Conservation (phyloP, 1,140 invertebrate genomes). For the Eulimnadia texana region DNA sequence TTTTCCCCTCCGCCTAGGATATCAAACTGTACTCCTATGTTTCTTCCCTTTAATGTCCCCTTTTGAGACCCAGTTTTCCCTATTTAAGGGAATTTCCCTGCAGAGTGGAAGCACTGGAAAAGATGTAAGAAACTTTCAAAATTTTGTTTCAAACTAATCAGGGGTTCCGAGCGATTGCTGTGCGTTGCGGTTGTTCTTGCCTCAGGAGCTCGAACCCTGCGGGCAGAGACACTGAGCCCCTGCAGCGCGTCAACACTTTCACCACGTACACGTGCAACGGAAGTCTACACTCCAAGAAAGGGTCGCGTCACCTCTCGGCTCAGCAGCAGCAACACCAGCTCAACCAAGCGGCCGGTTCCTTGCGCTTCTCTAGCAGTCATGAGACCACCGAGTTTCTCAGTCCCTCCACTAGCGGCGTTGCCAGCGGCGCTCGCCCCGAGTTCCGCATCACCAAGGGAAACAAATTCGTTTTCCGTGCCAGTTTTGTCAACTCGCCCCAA, state of each 20-base stretch:
- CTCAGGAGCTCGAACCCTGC: not conserved
- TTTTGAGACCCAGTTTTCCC: no score
- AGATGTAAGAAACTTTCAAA: no score
- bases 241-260: not conserved
- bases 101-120: no score
- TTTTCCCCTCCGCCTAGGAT: no score
- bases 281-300: not conserved
- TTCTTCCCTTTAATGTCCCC: no score
- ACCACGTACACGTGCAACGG: not conserved
- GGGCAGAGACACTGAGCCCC: not conserved
- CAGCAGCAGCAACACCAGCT: no score
- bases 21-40: no score
- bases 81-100: no score
- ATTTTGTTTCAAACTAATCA: no score
- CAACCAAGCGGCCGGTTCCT: not conserved
- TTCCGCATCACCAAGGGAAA: not conserved
- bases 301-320: not conserved
- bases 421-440: not conserved
- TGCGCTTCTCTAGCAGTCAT: not conserved
- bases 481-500: not conserved
- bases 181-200: constrained; percentile 7
- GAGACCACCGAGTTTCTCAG: not conserved
- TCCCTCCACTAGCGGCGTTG: not conserved
- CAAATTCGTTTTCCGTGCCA: not conserved
- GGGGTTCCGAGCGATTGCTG: constrained; percentile 3